Evolutionary conservation across 2,888 invertebrate genomes (phyloP).

Genomic region (Kuschelorhynchus macadamiae): DNA sequence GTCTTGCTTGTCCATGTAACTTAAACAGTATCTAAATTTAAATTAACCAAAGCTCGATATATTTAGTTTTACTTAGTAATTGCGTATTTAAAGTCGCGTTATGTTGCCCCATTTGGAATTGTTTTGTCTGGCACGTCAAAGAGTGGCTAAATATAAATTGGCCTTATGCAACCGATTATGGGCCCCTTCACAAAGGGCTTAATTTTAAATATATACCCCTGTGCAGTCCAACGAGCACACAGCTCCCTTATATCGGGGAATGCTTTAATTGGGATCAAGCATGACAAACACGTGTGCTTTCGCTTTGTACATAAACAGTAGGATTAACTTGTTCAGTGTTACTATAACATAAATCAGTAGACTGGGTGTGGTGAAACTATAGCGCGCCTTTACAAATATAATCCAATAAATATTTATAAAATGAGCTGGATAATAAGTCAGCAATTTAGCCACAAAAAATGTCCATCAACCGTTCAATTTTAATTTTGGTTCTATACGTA

Average conservation of each 20-base stretch:
- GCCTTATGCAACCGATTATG: constrained; percentile 15
- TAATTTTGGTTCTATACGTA: too few species aligned
- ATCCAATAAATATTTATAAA: too few species aligned
- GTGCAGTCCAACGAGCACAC: constrained; percentile 7
- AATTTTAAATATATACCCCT: constrained; percentile 21
- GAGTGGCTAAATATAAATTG: constrained; percentile 27
- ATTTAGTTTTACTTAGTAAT: too few species aligned
- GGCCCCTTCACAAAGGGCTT: constrained; percentile 23
- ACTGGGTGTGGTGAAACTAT: too few species aligned
- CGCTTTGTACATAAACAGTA: constrained; percentile 6
- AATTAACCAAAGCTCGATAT: too few species aligned
- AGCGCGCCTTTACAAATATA: too few species aligned
- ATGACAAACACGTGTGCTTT: constrained; percentile 11
- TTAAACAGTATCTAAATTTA: too few species aligned
- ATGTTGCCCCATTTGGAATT: not conserved
- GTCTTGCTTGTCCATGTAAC: too few species aligned
- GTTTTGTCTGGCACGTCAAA: constrained; percentile 17
- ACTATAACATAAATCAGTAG: constrained; percentile 6
- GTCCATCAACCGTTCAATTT: too few species aligned
- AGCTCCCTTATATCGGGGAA: constrained; percentile 16
- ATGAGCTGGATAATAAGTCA: too few species aligned
- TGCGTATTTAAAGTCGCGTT: too few species aligned
- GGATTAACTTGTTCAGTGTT: constrained; percentile 12
- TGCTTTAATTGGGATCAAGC: constrained; percentile 25
- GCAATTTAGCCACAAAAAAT: too few species aligned